These are phyloP conservation scores for Ennomos quercinarius DNA, from an alignment of 2,888 invertebrate species.

Conservation along the genomic window DNA sequence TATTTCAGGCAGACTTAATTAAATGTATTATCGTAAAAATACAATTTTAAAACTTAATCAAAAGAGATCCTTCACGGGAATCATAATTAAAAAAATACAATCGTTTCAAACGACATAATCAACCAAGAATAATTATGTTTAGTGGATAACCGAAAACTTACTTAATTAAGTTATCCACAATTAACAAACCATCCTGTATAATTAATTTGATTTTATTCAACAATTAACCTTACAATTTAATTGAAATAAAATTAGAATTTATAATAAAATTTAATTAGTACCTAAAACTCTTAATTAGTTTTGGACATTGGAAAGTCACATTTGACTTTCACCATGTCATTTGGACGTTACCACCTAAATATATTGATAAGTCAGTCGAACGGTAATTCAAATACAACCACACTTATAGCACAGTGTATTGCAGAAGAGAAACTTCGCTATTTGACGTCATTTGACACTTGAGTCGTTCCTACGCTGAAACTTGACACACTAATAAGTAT, in stretches of 20 bases:
- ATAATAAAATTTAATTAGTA: conserved; percentile 32
- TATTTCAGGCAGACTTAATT: conserved; percentile 3
- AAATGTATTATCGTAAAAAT: conserved; percentile 15
- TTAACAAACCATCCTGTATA: conserved; percentile 16
- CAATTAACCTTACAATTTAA: conserved; percentile 36
- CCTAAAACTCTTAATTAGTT: conserved; percentile 45
- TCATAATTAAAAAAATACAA: conserved; percentile 52
- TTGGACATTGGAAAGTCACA: conserved; percentile 58
- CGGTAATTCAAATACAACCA: conserved; percentile 64
- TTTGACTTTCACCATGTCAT: conserved; percentile 51
- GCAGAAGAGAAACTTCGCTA: conserved; percentile 42
- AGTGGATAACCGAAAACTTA: conserved; percentile 6
- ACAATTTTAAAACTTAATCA: conserved; percentile 63
- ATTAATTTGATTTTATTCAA: conserved; percentile 20
- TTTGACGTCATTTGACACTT: conserved; percentile 1
- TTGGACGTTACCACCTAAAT: conserved; percentile 67
- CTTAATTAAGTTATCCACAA: conserved; percentile 2
- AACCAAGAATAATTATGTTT: conserved; percentile 17
- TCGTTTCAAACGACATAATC: conserved; percentile 38
- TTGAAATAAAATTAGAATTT: conserved; percentile 32
- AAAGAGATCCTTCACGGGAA: conserved; percentile 67
- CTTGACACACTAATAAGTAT: too few relatives aligned
- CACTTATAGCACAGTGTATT: conserved; percentile 46
- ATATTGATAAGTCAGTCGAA: conserved; percentile 74
- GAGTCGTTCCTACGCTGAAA: not conserved